These are phyloP conservation scores for Atethmia centrago DNA, from an alignment of 2,888 invertebrate species.

Conservation along the genomic window DNA sequence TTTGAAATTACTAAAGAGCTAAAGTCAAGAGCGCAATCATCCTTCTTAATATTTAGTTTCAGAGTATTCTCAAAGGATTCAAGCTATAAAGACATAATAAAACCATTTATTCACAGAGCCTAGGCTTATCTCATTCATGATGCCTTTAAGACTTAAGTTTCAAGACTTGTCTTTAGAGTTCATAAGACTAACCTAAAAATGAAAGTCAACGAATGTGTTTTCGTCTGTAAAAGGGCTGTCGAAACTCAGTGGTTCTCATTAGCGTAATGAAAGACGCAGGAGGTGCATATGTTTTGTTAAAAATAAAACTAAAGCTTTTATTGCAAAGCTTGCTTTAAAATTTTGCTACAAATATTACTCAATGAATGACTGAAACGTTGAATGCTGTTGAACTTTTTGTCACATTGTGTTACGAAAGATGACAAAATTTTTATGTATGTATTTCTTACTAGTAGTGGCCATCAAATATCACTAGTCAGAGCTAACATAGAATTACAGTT, in stretches of 20 bases:
- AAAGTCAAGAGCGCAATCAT: slow-evolving; percentile 8
- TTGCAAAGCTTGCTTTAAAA: not conserved
- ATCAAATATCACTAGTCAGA: not conserved
- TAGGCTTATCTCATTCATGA: not conserved
- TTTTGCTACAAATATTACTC: not conserved
- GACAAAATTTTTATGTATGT: not conserved
- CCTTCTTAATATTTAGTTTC: slow-evolving; percentile 12
- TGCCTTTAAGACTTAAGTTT: not conserved
- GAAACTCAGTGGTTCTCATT: slow-evolving; percentile 39
- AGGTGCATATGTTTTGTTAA: not conserved
- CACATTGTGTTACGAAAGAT: not conserved
- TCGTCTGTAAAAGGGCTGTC: slow-evolving; percentile 8
- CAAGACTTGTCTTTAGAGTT: not conserved
- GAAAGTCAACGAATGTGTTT: slow-evolving; percentile 20
- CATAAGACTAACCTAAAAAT: slow-evolving; percentile 10
- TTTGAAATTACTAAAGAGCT: slow-evolving; percentile 8
- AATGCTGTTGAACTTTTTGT: not conserved
- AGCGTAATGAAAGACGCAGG: slow-evolving; percentile 34
- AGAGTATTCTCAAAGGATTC: slow-evolving; percentile 7
- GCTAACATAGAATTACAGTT: not conserved
- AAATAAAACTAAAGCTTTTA: not conserved
- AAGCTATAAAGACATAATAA: not conserved
- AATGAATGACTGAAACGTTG: not conserved
- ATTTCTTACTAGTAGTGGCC: not conserved
- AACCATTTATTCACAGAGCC: not conserved